Percentiles rank a stretch among this genome's conserved stretches.
These are phyloP conservation scores for Lepidurus apus DNA, from an alignment of 1,140 invertebrate genomes.

Conservation along the genomic window DNA sequence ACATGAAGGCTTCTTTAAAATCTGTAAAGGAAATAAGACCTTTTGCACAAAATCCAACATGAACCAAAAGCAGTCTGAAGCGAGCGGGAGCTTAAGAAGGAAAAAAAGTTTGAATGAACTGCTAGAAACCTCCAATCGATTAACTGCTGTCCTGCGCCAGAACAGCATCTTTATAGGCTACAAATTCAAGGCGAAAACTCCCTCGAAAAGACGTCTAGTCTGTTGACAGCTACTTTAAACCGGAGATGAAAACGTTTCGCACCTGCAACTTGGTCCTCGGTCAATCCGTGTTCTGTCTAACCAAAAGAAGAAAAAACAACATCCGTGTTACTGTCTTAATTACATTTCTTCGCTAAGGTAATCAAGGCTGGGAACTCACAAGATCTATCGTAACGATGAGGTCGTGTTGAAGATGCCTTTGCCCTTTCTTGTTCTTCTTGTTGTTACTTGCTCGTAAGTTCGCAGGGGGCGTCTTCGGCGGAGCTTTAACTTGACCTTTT, in stretches of 20 bases:
- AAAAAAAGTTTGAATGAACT: constrained; percentile 18
- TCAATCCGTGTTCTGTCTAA: constrained; percentile 76
- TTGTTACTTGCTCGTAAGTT: constrained; percentile 35
- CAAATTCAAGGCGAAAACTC: constrained; percentile 22
- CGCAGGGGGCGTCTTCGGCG: constrained; percentile 37
- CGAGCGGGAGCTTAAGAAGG: not conserved
- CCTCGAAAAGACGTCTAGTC: not conserved
- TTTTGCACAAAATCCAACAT: not conserved
- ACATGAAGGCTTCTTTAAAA: constrained; percentile 87
- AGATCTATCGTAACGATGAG: constrained; percentile 73
- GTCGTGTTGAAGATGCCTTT: constrained; percentile 72
- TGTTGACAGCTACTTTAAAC: constrained; percentile 10
- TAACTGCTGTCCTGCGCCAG: constrained; percentile 11
- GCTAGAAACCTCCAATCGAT: constrained; percentile 3
- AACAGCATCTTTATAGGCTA: constrained; percentile 26
- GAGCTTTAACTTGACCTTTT: constrained; percentile 45
- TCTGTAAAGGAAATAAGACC: constrained; percentile 52
- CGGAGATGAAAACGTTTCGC: constrained; percentile 40
- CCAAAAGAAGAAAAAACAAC: constrained; percentile 45
- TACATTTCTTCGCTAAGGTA: not conserved
- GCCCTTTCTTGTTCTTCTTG: constrained; percentile 69
- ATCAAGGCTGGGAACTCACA: constrained; percentile 54
- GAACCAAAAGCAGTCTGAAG: not conserved
- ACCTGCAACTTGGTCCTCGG: constrained; percentile 77
- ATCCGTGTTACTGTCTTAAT: not conserved